A percentile compares a stretch with the other conserved stretches of the same genome.
Evolutionary conservation across 2,113 vertebrate genomes (phyloP).

Genomic region (Melospiza georgiana): DNA sequence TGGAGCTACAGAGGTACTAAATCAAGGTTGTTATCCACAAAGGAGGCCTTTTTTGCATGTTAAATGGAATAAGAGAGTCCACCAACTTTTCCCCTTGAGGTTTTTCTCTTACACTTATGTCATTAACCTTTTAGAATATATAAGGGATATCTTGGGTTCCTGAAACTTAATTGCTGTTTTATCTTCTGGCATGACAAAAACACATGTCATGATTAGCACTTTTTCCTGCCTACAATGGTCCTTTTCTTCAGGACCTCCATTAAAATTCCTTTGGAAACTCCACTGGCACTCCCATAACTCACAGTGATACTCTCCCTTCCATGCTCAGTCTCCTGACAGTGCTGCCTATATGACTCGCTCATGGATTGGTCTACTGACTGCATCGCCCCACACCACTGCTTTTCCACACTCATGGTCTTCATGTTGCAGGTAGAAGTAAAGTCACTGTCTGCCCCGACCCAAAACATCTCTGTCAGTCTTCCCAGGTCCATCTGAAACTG

Average conservation of each 20-base stretch:
- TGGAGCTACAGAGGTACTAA: neutral
- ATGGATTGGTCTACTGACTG: neutral
- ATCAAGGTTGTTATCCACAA: neutral
- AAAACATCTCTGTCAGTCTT: neutral
- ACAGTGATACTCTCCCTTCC: neutral
- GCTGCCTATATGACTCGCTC: neutral
- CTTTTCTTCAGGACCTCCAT: neutral
- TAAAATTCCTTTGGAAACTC: neutral
- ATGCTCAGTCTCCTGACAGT: neutral
- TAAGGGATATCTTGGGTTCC: neutral
- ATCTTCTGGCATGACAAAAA: neutral
- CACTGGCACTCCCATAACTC: neutral
- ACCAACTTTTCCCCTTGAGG: neutral
- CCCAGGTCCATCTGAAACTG: neutral
- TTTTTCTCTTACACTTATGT: neutral
- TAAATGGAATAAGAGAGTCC: neutral
- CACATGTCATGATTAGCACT: neutral
- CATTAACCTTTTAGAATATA: neutral
- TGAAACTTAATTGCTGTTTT: neutral
- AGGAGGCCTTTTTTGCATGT: neutral
- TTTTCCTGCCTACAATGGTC: neutral
- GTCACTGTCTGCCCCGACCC: neutral
- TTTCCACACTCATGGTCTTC: neutral
- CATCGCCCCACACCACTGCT: neutral
- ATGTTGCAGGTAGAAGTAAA: neutral